Conservation (phyloP, 64 coral and sea anemone species). For the Montipora efflorescens region DNA sequence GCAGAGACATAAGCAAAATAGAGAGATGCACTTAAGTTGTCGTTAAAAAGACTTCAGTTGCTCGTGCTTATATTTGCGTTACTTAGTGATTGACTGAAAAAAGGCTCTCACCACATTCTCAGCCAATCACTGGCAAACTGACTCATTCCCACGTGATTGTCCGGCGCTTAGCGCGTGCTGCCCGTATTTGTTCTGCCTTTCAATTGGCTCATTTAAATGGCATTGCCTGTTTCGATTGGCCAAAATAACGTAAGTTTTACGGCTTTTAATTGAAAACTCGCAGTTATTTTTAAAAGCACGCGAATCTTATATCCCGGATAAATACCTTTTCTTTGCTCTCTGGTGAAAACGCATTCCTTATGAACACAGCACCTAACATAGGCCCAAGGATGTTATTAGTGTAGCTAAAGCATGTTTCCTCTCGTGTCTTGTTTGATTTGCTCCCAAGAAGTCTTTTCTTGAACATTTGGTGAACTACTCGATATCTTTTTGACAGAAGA, state of each 20-base stretch:
- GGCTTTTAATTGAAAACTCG: too few relatives aligned
- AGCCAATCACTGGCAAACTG: too few relatives aligned
- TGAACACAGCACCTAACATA: constrained; percentile 83
- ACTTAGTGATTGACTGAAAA: background rate
- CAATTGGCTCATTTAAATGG: too few relatives aligned
- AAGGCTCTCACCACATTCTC: background rate
- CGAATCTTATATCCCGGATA: background rate
- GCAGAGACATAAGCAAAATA: background rate
- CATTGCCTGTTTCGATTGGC: too few relatives aligned
- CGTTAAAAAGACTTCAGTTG: too few relatives aligned
- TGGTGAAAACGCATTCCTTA: constrained; percentile 86
- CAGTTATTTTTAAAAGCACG: too few relatives aligned
- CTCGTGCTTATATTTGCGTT: too few relatives aligned
- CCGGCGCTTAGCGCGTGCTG: too few relatives aligned
- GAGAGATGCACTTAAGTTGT: background rate
- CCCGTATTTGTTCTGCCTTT: too few relatives aligned
- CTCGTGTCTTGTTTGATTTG: constrained; percentile 74
- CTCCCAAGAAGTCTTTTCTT: constrained; percentile 71
- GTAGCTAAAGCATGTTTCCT: constrained; percentile 92
- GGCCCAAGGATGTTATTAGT: constrained; percentile 91
- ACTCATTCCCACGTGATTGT: too few relatives aligned
- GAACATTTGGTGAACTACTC: constrained; percentile 63
- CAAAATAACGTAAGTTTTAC: too few relatives aligned
- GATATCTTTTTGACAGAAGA: constrained; percentile 72
- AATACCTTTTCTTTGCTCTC: constrained; percentile 98